Conservation (phyloP, 2,888 invertebrate genomes). For the Pristionchus mayeri region DNA sequence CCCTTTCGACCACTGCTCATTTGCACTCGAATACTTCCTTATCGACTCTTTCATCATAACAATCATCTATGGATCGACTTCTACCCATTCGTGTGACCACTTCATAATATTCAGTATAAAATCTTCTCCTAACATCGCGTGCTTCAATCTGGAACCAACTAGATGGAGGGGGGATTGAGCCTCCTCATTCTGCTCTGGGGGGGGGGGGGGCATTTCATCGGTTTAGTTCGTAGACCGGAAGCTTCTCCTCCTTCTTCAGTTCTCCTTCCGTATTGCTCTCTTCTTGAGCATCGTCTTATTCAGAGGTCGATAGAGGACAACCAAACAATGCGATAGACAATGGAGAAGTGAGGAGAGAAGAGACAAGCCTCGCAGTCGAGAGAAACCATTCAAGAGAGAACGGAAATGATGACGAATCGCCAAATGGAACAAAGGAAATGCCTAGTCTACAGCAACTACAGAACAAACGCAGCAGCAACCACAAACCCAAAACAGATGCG, state of each 20-base stretch:
- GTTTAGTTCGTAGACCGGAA: slow-evolving; percentile 16
- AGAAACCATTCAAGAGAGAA: neutral
- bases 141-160: neutral
- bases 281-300: no score
- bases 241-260: neutral
- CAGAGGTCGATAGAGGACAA: slow-evolving; percentile 24
- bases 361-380: neutral
- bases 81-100: neutral
- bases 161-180: neutral
- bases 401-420: neutral
- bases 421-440: neutral
- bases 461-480: no score
- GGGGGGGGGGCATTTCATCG: neutral
- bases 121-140: neutral
- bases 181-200: neutral
- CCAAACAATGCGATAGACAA: neutral
- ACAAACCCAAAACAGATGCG: no score
- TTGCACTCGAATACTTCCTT: no score
- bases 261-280: slow-evolving; percentile 9
- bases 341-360: neutral
- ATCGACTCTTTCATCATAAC: neutral
- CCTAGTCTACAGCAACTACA: neutral
- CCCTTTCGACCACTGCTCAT: no score
- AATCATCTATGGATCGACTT: neutral
- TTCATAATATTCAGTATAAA: slow-evolving; percentile 1